These are phyloP conservation scores for Leucoma salicis DNA, from an alignment of 2,888 invertebrate species.

Conservation along the genomic window DNA sequence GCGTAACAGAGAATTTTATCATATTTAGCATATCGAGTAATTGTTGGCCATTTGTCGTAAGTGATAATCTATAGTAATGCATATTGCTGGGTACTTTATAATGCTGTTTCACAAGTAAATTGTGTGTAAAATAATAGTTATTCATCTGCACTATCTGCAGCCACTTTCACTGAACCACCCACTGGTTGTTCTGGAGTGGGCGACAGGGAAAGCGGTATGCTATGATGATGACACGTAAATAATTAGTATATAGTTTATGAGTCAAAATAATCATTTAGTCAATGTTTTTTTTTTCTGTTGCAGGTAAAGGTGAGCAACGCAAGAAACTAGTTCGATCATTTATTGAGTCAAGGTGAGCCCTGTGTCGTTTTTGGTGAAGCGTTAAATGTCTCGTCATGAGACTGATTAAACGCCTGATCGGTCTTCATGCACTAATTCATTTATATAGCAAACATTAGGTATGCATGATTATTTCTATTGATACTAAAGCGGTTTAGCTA, in stretches of 20 bases:
- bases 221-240: constrained; percentile 41
- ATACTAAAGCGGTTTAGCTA: too few relatives aligned
- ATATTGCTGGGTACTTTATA: constrained; percentile 1
- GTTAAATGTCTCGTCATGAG: constrained; percentile 14
- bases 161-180: constrained; percentile 67
- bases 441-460: constrained; percentile 11
- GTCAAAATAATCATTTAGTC: constrained; percentile 13
- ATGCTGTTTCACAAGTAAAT: constrained; percentile 6
- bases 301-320: constrained; percentile 72
- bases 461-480: too few relatives aligned
- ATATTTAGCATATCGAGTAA: constrained; percentile 28
- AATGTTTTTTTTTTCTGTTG: constrained; percentile 38
- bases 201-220: constrained; percentile 57
- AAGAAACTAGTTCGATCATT: constrained; percentile 16
- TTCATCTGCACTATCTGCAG: constrained; percentile 36
- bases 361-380: constrained; percentile 19
- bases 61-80: not conserved
- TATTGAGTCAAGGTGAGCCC: constrained; percentile 18
- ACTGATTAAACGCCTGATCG: constrained; percentile 16
- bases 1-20: constrained; percentile 28
- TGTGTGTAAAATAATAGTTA: constrained; percentile 30
- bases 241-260: constrained; percentile 24
- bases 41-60: constrained; percentile 11
- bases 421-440: constrained; percentile 28
- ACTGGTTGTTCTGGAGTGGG: constrained; percentile 51